A percentile compares a stretch with the other conserved stretches of the same genome.
phyloP scores from a whole-genome alignment of 2,888 invertebrate species.

The Tinea pellionella region DNA sequence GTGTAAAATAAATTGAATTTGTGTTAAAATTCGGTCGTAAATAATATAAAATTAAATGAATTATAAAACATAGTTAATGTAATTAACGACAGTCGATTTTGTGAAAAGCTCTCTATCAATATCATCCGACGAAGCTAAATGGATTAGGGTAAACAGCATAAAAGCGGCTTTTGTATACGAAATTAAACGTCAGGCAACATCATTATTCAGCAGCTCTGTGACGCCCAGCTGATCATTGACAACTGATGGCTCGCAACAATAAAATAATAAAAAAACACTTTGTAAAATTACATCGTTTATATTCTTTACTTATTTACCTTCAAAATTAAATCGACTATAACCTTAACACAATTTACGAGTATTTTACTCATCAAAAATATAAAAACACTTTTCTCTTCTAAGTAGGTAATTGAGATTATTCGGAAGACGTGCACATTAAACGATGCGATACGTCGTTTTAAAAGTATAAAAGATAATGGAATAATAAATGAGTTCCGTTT shows the following conservation, averaged over 20 bases:
- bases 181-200: conserved; percentile 64
- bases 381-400: not conserved
- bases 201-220: conserved; percentile 55
- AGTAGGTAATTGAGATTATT: not conserved
- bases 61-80: not conserved
- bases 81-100: not conserved
- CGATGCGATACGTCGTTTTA: conserved; percentile 8
- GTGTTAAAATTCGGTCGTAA: no score
- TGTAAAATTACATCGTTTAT: not conserved
- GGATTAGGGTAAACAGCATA: conserved; percentile 65
- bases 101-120: conserved; percentile 30
- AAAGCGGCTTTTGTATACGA: conserved; percentile 65
- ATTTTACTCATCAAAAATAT: not conserved
- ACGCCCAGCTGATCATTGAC: conserved; percentile 49
- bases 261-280: not conserved
- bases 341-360: no score
- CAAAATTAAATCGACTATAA: not conserved
- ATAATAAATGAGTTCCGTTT: conserved; percentile 24
- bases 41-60: not conserved
- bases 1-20: no score
- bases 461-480: conserved; percentile 19
- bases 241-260: conserved; percentile 25
- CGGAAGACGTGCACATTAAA: not conserved
- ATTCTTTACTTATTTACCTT: not conserved
- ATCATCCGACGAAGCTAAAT: conserved; percentile 26